Base-by-base conservation (phyloP, 1,140 invertebrate genomes). In the Camponotus floridanus region DNA sequence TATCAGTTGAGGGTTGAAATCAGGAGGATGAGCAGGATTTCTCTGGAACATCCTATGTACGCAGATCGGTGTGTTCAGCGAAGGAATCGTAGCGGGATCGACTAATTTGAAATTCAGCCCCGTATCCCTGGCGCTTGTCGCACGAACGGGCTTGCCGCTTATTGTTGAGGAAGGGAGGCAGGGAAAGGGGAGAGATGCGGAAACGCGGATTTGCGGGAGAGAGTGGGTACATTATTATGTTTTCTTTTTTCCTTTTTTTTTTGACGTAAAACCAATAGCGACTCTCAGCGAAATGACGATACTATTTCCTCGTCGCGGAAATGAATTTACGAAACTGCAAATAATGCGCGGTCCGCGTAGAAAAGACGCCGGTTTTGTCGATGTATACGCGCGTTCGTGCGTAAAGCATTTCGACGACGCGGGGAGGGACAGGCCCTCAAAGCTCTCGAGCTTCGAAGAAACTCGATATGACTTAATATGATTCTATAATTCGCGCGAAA, bases 41-140 rank as follows among this genome's bases (percentile, higher is more conserved):
- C 68, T 48, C 68, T 61, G 67, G 39, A 73, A 81, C 78, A 81
- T 36, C 67, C 55, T 81, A 26, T 73, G 67, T 57, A 73, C 36
- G 73, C 67, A 73, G 51, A 73, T 71, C 39, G 39, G 55, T 68
- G 67, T 87, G 76, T 26, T 51, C 36, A 68, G 9, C 73, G 55
- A 79, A 88, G 74, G 71, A 79, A 55, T 61, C 85, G 67, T 55
- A 70, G 55, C 36, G 31, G 76, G 26, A 65, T 59, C 83, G 84
- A 86, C 76, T 88, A 78, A 93, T 90, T 92, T 91, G 79, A 92
- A 93, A 94, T 94, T 92, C 92, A 91, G 89, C 21, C 39, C 67
- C 65, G 89, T 65, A 84, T 87, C 78, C 76, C 76, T 87, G 61
- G 33, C 71, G 91, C 88, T 91, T 90, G 68, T 73, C 88, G 93